phyloP scores from a whole-genome alignment of 2,888 invertebrate genomes.

The Caenorhabditis virilis region DNA sequence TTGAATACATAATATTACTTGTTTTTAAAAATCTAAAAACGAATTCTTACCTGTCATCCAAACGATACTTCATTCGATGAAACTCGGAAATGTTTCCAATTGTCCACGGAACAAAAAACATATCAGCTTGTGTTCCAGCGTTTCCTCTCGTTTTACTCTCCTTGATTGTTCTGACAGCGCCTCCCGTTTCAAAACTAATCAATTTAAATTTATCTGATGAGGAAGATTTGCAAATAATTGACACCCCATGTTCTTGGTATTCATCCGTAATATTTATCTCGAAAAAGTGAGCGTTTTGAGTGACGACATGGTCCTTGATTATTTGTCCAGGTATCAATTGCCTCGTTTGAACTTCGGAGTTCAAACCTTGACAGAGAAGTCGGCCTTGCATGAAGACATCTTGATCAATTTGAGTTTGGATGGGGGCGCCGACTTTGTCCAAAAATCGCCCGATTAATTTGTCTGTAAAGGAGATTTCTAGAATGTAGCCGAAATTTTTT shows the following conservation, averaged over 20 bases:
- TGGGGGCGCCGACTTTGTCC: constrained; percentile 68
- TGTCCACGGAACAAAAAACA: constrained; percentile 68
- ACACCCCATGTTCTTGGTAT: constrained; percentile 57
- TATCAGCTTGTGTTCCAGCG: constrained; percentile 63
- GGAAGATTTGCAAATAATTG: constrained; percentile 63
- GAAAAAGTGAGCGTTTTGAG: constrained; percentile 66
- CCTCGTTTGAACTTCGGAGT: constrained; percentile 35
- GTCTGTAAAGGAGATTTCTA: constrained; percentile 37
- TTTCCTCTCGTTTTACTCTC: constrained; percentile 63
- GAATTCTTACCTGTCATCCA: constrained; percentile 66
- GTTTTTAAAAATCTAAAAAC: not conserved
- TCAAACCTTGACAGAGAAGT: constrained; percentile 53
- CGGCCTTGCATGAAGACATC: constrained; percentile 66
- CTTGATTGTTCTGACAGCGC: constrained; percentile 67
- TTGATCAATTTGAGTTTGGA: constrained; percentile 68
- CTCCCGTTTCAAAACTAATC: constrained; percentile 68
- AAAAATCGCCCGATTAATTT: constrained; percentile 69
- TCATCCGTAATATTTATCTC: constrained; percentile 53
- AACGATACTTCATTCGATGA: constrained; percentile 64
- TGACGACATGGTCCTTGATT: constrained; percentile 53
- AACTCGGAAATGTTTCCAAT: constrained; percentile 66
- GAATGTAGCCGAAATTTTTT: not conserved
- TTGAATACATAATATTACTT: too few relatives aligned
- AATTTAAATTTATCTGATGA: constrained; percentile 68
- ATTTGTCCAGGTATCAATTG: constrained; percentile 53